These are phyloP conservation scores for Procambarus clarkii DNA, from an alignment of 1,140 invertebrate genomes.

Conservation along the genomic window DNA sequence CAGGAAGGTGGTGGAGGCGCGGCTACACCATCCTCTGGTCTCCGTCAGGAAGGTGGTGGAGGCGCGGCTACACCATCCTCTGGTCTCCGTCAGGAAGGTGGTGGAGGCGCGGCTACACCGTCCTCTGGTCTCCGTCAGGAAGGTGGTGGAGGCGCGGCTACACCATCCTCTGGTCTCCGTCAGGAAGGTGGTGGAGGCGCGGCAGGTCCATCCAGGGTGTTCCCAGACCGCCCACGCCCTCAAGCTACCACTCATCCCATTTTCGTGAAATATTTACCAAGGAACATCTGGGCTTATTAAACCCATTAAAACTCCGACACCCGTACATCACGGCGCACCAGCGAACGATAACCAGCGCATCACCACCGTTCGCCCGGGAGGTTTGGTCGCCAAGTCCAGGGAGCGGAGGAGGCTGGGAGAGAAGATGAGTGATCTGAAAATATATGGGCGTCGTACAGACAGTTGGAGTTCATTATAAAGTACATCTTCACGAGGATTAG, in stretches of 20 bases:
- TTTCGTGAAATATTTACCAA: slow-evolving; percentile 15
- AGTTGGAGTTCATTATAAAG: neutral
- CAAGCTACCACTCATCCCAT: neutral
- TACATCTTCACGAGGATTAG: slow-evolving; percentile 8
- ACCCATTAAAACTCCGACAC: neutral
- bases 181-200: neutral
- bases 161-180: neutral
- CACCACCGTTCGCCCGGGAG: neutral
- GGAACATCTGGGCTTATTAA: slow-evolving; percentile 26
- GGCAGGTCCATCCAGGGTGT: neutral
- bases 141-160: neutral
- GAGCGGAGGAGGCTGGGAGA: no score
- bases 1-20: neutral
- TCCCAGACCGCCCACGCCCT: neutral
- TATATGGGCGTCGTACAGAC: neutral
- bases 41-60: neutral
- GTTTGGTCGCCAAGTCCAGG: neutral
- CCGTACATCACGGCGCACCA: neutral
- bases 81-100: neutral
- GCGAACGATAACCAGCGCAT: neutral
- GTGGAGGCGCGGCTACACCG: neutral
- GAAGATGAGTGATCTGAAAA: no score
- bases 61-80: neutral
- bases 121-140: neutral
- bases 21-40: neutral